Conservation (phyloP, 2,797 vertebrate genomes). For the Anas acuta region DNA sequence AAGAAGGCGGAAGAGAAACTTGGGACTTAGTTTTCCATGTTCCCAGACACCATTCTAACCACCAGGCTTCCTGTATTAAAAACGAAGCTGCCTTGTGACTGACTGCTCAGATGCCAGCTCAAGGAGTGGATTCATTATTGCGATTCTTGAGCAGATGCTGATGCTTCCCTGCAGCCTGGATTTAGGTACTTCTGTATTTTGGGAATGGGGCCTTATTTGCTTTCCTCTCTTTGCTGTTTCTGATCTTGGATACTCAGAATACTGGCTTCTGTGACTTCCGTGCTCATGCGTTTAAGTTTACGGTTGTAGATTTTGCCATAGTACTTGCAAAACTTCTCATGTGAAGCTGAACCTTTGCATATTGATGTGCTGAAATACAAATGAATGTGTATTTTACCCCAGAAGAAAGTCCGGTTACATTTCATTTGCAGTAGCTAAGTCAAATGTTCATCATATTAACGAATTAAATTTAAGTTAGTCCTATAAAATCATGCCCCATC, state of each 20-base stretch:
- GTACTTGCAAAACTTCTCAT: background rate
- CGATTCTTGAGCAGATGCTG: background rate
- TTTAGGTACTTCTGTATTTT: constrained; percentile 46
- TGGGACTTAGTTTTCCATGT: background rate
- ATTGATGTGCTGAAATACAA: background rate
- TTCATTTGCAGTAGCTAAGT: background rate
- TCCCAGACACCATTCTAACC: background rate
- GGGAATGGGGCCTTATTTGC: background rate
- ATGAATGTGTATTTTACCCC: background rate
- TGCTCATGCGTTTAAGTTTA: background rate
- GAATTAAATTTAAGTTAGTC: background rate
- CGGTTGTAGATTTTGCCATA: background rate
- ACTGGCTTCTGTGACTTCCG: background rate
- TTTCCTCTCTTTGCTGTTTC: background rate
- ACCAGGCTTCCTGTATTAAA: background rate
- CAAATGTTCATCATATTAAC: background rate
- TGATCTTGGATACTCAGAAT: background rate
- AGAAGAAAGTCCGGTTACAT: background rate
- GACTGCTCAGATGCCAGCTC: background rate
- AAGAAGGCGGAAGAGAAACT: background rate
- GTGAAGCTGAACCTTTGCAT: background rate
- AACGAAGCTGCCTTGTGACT: background rate
- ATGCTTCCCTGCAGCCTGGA: constrained; percentile 20
- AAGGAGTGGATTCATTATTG: background rate
- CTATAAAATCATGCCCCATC: background rate